Evolutionary conservation across 2,797 vertebrate genomes (phyloP).

Genomic region (Meda fulgida): DNA sequence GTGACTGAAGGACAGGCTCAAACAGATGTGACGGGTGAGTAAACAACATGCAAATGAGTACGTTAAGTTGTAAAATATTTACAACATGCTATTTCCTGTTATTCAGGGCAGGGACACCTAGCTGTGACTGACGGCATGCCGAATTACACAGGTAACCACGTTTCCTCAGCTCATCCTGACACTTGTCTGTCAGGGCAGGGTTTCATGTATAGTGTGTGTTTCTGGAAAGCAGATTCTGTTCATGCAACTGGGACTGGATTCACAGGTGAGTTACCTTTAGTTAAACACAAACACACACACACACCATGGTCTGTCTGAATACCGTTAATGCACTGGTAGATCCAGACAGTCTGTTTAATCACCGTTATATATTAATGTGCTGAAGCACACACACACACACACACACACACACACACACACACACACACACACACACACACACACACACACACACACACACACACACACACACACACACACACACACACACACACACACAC

Average conservation of each 20-base stretch:
- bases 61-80: background rate
- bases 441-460: no score
- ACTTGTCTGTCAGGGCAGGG: background rate
- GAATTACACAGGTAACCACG: constrained; percentile 61
- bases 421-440: no score
- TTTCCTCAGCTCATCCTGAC: background rate
- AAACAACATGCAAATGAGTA: background rate
- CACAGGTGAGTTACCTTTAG: constrained; percentile 66
- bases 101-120: constrained; percentile 52
- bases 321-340: background rate
- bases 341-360: background rate
- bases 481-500: background rate
- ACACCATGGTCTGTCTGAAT: background rate
- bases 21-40: constrained; percentile 68
- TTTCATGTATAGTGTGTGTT: constrained; percentile 54
- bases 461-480: no score
- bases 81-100: constrained; percentile 1
- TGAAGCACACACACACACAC: background rate
- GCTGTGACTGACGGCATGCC: constrained; percentile 55
- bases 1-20: constrained; percentile 61
- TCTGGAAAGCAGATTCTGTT: constrained; percentile 62
- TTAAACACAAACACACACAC: background rate
- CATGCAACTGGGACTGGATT: constrained; percentile 57
- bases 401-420: no score
- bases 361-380: background rate